Percentiles rank a stretch among this genome's conserved stretches.
These are phyloP conservation scores for Phymastichus coffea DNA, from an alignment of 1,140 invertebrate species.

Conservation along the genomic window DNA sequence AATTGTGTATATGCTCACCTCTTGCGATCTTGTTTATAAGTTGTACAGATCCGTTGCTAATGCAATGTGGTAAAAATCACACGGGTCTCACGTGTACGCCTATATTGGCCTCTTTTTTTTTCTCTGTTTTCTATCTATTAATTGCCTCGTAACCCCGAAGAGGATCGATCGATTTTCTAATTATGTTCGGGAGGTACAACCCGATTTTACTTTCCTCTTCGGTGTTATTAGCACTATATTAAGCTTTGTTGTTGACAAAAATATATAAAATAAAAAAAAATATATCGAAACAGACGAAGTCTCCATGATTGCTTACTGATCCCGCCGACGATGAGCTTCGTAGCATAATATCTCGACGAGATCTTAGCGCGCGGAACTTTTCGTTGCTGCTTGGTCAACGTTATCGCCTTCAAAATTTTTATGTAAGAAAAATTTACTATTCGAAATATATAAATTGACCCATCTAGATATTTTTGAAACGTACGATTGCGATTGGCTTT, in stretches of 20 bases:
- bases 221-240: conserved; percentile 33
- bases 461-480: no score
- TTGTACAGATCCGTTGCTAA: no score
- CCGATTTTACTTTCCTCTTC: conserved; percentile 30
- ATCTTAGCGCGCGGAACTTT: conserved; percentile 46
- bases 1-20: no score
- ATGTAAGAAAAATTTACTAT: no score
- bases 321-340: conserved; percentile 33
- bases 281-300: conserved; percentile 25
- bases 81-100: conserved; percentile 48
- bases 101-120: conserved; percentile 44
- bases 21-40: no score
- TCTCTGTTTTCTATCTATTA: no score
- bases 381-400: conserved; percentile 36
- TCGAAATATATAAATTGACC: no score
- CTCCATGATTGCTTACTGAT: conserved; percentile 53
- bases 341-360: conserved; percentile 18
- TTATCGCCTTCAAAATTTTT: conserved; percentile 31
- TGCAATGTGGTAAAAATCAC: no score
- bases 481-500: no score
- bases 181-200: conserved; percentile 53
- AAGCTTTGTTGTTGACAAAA: conserved; percentile 30
- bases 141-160: neutral
- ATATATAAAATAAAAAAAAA: conserved; percentile 28
- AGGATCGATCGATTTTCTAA: neutral